A percentile compares a stretch with the other conserved stretches of the same genome.
Conservation (phyloP, 2,113 vertebrate genomes). For the Strix aluco region DNA sequence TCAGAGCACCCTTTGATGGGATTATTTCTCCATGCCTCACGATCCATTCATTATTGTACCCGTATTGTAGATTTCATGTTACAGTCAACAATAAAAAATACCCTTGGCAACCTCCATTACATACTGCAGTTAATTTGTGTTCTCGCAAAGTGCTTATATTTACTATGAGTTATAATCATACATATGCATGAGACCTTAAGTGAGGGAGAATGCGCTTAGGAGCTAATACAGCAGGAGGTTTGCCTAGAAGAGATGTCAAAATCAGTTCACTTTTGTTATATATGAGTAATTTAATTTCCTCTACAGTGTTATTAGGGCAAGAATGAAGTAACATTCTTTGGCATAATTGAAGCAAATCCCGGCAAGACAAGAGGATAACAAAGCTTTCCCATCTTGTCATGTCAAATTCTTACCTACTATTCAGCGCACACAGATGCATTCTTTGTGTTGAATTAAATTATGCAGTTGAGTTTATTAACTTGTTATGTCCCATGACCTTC, state of each 20-base stretch:
- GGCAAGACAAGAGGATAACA: slow-evolving; percentile 57
- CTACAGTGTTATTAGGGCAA: slow-evolving; percentile 66
- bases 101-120: slow-evolving; percentile 57
- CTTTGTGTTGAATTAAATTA: slow-evolving; percentile 30
- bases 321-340: slow-evolving; percentile 56
- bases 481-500: slow-evolving; percentile 28
- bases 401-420: slow-evolving; percentile 31
- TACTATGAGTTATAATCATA: slow-evolving; percentile 61
- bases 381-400: slow-evolving; percentile 21
- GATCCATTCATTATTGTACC: neutral
- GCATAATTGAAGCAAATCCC: slow-evolving; percentile 62
- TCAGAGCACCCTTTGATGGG: neutral
- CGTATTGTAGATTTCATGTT: slow-evolving; percentile 2
- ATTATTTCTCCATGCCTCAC: slow-evolving; percentile 13
- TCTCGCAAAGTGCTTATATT: slow-evolving; percentile 47
- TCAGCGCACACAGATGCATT: neutral
- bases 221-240: slow-evolving; percentile 10
- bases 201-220: slow-evolving; percentile 45
- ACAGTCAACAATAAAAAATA: slow-evolving; percentile 30
- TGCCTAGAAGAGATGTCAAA: slow-evolving; percentile 67
- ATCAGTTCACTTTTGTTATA: slow-evolving; percentile 60
- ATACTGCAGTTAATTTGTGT: slow-evolving; percentile 41
- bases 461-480: slow-evolving; percentile 41
- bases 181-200: slow-evolving; percentile 68
- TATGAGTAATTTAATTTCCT: slow-evolving; percentile 70